Percentiles rank a stretch among this genome's conserved stretches.
These are phyloP conservation scores for Esox niger DNA, from an alignment of 2,113 vertebrate species.

Conservation along the genomic window DNA sequence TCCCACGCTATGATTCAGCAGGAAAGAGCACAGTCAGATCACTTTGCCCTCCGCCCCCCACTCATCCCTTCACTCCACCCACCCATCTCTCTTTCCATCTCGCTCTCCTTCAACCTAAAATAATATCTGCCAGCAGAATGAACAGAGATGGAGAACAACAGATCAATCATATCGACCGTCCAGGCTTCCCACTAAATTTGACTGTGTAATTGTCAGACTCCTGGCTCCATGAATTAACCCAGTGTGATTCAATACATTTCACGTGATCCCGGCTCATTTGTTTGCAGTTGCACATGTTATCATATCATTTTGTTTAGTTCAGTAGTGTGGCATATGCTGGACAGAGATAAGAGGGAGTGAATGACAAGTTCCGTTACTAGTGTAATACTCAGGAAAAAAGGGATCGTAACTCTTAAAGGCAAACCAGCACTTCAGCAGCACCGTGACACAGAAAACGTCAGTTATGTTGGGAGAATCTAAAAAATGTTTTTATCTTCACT, in stretches of 20 bases:
- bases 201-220: neutral
- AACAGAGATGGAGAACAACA: neutral
- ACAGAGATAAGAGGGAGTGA: neutral
- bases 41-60: neutral
- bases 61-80: neutral
- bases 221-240: neutral
- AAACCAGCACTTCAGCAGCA: neutral
- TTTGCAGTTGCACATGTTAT: conserved; percentile 9
- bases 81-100: neutral
- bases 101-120: neutral
- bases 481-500: conserved; percentile 33
- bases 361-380: conserved; percentile 14
- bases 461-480: conserved; percentile 24
- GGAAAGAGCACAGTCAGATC: conserved; percentile 27
- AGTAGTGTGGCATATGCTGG: conserved; percentile 30
- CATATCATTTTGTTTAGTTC: neutral
- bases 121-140: neutral
- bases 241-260: neutral
- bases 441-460: conserved; percentile 3
- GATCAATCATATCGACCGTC: conserved; percentile 43
- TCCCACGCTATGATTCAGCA: conserved; percentile 62
- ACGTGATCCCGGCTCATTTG: conserved; percentile 11
- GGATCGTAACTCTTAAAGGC: neutral
- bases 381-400: neutral
- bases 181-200: conserved; percentile 17